Conservation (phyloP, 2,888 invertebrate genomes). For the Phania funesta region DNA sequence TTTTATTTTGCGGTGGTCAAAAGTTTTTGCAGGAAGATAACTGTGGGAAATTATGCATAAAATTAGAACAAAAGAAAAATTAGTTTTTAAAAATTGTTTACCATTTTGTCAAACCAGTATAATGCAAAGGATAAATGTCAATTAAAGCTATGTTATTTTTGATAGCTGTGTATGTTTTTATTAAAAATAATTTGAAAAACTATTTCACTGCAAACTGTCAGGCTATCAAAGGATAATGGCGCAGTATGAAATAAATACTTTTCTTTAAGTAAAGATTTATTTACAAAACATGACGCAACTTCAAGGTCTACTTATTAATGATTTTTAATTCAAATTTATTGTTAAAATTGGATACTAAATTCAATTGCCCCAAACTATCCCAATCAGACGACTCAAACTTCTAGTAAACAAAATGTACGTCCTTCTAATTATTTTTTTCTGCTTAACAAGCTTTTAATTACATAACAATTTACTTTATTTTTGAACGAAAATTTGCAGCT, state of each 20-base stretch:
- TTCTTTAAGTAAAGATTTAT: too few species aligned
- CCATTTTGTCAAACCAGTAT: slow-evolving; percentile 48
- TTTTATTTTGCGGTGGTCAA: slow-evolving; percentile 13
- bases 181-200: too few species aligned
- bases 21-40: slow-evolving; percentile 15
- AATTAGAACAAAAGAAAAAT: slow-evolving; percentile 37
- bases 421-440: neutral
- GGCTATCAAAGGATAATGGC: too few species aligned
- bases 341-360: too few species aligned
- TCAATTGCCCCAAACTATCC: too few species aligned
- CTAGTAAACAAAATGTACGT: neutral
- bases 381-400: neutral
- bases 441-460: slow-evolving; percentile 24
- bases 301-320: too few species aligned
- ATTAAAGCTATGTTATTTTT: slow-evolving; percentile 51
- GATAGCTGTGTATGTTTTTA: too few species aligned
- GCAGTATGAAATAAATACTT: too few species aligned
- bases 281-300: too few species aligned
- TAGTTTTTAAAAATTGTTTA: slow-evolving; percentile 55
- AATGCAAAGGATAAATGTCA: slow-evolving; percentile 62
- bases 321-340: too few species aligned
- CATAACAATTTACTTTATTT: slow-evolving; percentile 25
- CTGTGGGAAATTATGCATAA: neutral
- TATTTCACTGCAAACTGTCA: too few species aligned
- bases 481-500: slow-evolving; percentile 46